Evolutionary conservation across 2,888 invertebrate species (phyloP), one percentile per base, ranked within the genome.

Genomic region (Epirrita christyi): DNA sequence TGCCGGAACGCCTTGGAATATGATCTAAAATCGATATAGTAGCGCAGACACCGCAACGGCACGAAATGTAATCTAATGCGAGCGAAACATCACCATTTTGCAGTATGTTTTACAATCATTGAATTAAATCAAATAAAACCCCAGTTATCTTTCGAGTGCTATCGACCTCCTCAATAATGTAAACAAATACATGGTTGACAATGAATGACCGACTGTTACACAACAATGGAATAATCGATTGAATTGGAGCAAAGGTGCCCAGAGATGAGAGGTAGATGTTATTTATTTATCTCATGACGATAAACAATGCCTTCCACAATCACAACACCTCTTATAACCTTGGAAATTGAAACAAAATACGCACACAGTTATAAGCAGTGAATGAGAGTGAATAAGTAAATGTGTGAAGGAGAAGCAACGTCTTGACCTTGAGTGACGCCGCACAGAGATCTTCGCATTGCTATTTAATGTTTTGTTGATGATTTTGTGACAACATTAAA

Each of bases 261-360:
- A 64, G 68, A 79, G 73, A 85, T 87, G 87, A 83, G 67, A 88
- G 88, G 86, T 88, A 89, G 88, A 89, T 88, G 88, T 88, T 87
- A 87, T 81, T 48, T 67, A 80, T 82, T 76, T 71, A 34, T 36
- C 13, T 41, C 32, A 56, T 61, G 60, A 63, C 21, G 53, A 43
- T 55, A 32, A 15, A 56, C 54, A 55, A 56, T 43, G 44, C 44
- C 59, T 61, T 47, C 34, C 47, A 57, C 52, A 43, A 34, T 49
- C 51, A 57, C 48, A 13, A 64, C 70, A 67, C 61, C 54, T 57
- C 63, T 70, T 65, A 64, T 65, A 69, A 57, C 59, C 28, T 49
- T 37, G 34, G 28, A 32, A 44, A 45, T 21, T 37, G 36, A 44
- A 34, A 49, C 21, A 4, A 21, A 2, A 4, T 21, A 21, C 21